A percentile compares a stretch with the other conserved stretches of the same genome.
phyloP scores from a whole-genome alignment of 2,113 vertebrate genomes.

The Gallinago undulata region DNA sequence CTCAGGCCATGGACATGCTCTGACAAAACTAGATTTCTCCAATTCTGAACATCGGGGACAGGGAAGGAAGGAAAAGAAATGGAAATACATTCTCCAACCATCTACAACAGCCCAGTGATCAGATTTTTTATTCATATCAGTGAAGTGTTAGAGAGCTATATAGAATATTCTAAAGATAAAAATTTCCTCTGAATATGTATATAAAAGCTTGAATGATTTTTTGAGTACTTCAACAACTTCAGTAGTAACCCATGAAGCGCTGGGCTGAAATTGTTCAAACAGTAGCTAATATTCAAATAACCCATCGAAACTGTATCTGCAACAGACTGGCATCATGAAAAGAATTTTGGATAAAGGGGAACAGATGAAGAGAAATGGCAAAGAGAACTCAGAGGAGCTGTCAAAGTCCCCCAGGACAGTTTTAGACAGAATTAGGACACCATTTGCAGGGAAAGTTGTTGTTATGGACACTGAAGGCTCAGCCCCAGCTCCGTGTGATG shows the following conservation, averaged over 20 bases:
- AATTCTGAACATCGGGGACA: neutral
- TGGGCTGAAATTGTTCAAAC: conserved; percentile 16
- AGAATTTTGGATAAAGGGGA: conserved; percentile 64
- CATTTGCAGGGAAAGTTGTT: conserved; percentile 52
- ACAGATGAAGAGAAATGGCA: conserved; percentile 59
- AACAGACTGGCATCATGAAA: conserved; percentile 51
- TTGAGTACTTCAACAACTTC: neutral
- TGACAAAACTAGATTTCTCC: neutral
- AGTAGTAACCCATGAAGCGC: conserved; percentile 31
- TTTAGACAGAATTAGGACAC: conserved; percentile 70
- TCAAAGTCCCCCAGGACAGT: conserved; percentile 64
- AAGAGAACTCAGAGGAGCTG: conserved; percentile 58
- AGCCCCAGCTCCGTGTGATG: neutral
- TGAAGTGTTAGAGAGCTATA: neutral
- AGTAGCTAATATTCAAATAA: conserved; percentile 55
- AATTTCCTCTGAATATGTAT: conserved; percentile 25
- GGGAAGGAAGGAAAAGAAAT: neutral
- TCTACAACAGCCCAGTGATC: neutral
- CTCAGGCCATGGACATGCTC: neutral
- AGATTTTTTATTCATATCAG: neutral
- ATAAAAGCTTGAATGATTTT: neutral
- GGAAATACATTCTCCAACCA: neutral
- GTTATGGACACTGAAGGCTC: conserved; percentile 64
- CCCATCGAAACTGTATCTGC: conserved; percentile 15
- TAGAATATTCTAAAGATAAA: conserved; percentile 32